Conservation (phyloP, 1,140 invertebrate species). For the Drosophila pallidifrons region DNA sequence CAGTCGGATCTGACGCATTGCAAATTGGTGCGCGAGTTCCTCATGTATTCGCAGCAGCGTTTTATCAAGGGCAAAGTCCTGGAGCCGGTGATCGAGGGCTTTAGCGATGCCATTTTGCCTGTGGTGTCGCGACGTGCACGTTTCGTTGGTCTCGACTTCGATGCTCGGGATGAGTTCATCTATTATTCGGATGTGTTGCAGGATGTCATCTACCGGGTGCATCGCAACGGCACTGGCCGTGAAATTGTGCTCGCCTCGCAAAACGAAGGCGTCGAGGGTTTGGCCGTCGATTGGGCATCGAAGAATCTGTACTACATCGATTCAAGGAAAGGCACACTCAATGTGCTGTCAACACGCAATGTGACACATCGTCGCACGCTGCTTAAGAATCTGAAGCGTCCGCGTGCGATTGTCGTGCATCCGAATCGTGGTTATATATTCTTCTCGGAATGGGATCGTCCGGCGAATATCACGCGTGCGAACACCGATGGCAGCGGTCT, state of each 20-base stretch:
- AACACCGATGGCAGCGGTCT: slow-evolving; percentile 94
- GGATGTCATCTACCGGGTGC: slow-evolving; percentile 97
- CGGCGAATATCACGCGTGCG: slow-evolving; percentile 97
- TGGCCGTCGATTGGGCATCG: slow-evolving; percentile 98
- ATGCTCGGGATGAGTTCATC: slow-evolving; percentile 95
- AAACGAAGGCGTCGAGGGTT: slow-evolving; percentile 98
- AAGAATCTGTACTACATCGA: slow-evolving; percentile 99
- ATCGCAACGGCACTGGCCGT: slow-evolving; percentile 93
- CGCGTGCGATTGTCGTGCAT: slow-evolving; percentile 97
- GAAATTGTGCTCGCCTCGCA: slow-evolving; percentile 98
- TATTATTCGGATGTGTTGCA: slow-evolving; percentile 99
- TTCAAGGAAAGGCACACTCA: slow-evolving; percentile 97
- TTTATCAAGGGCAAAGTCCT: slow-evolving; percentile 98
- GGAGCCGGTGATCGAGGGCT: slow-evolving; percentile 94
- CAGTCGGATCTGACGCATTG: slow-evolving; percentile 93
- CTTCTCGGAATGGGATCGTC: slow-evolving; percentile 98
- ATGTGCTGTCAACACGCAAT: slow-evolving; percentile 95
- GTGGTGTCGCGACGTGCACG: slow-evolving; percentile 95
- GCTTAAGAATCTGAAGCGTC: slow-evolving; percentile 95
- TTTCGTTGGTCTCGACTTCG: slow-evolving; percentile 99
- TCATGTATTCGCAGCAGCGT: slow-evolving; percentile 98
- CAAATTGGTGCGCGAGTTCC: slow-evolving; percentile 94
- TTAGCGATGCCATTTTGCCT: slow-evolving; percentile 96
- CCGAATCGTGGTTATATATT: slow-evolving; percentile 97
- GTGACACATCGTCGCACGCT: slow-evolving; percentile 93